Evolutionary conservation across 2,113 vertebrate species (phyloP).

Genomic region (Leptodactylus fuscus): DNA sequence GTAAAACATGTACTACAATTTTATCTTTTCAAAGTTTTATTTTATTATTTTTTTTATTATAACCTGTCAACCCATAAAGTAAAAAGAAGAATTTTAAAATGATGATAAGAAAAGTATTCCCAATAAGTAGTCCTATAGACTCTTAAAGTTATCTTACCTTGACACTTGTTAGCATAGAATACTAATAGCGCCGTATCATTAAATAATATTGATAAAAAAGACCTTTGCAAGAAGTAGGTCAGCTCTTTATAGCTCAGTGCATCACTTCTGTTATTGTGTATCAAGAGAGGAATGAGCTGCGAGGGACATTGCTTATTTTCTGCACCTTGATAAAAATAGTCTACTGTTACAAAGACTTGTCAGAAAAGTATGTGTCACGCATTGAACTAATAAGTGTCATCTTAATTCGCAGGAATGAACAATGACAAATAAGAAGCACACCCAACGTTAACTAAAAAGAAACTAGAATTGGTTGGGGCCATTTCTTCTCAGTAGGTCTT

Average conservation of each 20-base stretch:
- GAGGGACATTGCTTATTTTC: conserved; percentile 10
- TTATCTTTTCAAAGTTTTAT: background rate
- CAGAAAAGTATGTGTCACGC: background rate
- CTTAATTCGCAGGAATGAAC: background rate
- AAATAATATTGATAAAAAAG: conserved; percentile 11
- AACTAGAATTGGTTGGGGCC: background rate
- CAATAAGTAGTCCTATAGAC: background rate
- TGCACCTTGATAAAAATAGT: conserved; percentile 16
- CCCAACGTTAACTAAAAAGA: background rate
- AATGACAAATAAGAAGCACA: background rate
- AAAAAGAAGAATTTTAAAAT: conserved; percentile 1
- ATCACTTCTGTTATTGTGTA: conserved; percentile 26
- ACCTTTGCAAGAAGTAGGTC: conserved; percentile 31
- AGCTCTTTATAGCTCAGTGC: conserved; percentile 34
- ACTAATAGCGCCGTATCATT: background rate
- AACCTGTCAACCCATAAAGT: background rate
- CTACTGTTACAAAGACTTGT: background rate
- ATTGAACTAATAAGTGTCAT: background rate
- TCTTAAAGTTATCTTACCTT: conserved; percentile 5
- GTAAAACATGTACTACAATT: background rate
- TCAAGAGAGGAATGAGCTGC: background rate
- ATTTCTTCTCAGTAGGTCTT: background rate
- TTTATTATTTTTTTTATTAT: background rate
- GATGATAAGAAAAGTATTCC: background rate
- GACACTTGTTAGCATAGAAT: conserved; percentile 27